These are phyloP conservation scores for Oscheius sp. DNA, from an alignment of 1,140 invertebrate genomes.

Conservation along the genomic window DNA sequence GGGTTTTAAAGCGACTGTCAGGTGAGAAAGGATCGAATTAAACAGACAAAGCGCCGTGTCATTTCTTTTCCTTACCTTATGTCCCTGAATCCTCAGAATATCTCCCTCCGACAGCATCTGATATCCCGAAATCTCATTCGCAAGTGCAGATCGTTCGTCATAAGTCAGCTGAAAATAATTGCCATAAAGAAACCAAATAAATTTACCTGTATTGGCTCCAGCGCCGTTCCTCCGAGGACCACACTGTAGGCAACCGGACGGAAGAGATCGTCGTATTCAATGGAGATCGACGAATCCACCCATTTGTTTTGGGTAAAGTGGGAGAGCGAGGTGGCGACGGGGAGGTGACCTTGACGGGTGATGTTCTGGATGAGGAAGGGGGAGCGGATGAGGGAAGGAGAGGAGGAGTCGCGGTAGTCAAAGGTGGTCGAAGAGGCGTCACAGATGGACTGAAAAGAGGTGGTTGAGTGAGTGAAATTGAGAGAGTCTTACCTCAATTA, in stretches of 20 bases:
- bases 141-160: constrained; percentile 6
- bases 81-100: constrained; percentile 6
- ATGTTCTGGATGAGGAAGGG: constrained; percentile 6
- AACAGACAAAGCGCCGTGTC: too few species aligned
- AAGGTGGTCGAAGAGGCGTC: not conserved
- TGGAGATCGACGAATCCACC: constrained; percentile 8
- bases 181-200: not conserved
- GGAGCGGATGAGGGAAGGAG: not conserved
- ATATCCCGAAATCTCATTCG: constrained; percentile 12
- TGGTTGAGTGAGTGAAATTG: not conserved
- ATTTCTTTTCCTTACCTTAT: constrained; percentile 14
- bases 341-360: constrained; percentile 19
- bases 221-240: constrained; percentile 11
- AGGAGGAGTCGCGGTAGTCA: not conserved
- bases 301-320: not conserved
- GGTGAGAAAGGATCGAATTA: too few species aligned
- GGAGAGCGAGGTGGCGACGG: not conserved
- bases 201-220: constrained; percentile 7
- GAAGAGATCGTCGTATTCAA: constrained; percentile 25
- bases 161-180: constrained; percentile 9
- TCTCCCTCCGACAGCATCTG: not conserved
- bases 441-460: not conserved
- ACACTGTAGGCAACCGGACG: not conserved
- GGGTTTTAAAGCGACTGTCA: too few species aligned
- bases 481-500: not conserved